Evolutionary conservation across 2,888 invertebrate genomes (phyloP), one percentile per base, ranked within the genome.

Genomic region (Ophion ventricosus): DNA sequence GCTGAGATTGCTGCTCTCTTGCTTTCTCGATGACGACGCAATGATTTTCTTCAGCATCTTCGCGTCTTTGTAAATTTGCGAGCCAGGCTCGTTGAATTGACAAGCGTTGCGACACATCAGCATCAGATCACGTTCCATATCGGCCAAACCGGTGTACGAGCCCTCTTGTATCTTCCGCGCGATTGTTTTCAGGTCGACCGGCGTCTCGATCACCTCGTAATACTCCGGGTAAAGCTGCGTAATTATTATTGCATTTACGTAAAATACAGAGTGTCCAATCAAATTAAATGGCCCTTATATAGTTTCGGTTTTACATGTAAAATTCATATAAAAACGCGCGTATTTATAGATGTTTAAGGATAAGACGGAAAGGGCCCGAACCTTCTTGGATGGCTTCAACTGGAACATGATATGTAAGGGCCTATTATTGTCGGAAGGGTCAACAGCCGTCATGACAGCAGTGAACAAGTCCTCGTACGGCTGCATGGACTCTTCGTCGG

Each of bases 31-130:
- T 11, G 93, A 92, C 10, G 91, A 88, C 10, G 92, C 91, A 73
- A 95, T 94, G 86, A 97, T 96, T 95, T 97, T 98, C 91, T 97
- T 97, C 77, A 99, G 94, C 29, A 96, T 95, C 91, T 98, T 98
- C 0, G 99, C 98, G 93, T 99, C 98, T 93, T 98, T 98, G 92
- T 98, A 99, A 88, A 99, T 99, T 92, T 97, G 97, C 17, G 99
- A 99, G 1, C 98, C 98, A 0, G 99, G 98, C 91, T 99, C 99
- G 93, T 99, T 99, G 92, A 98, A 99, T 23, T 96, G 95, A 92
- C 98, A 99, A 0, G 99, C 99, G 93, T 99, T 99, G 87, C 97
- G 96, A 69, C 97, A 97, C 97, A 99, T 98, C 75, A 97, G 94
- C 87, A 97, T 93, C 57, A 99, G 94, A 94, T 99, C 99, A 85